phyloP scores from a whole-genome alignment of 2,888 invertebrate species.

The Lysandra bellargus region DNA sequence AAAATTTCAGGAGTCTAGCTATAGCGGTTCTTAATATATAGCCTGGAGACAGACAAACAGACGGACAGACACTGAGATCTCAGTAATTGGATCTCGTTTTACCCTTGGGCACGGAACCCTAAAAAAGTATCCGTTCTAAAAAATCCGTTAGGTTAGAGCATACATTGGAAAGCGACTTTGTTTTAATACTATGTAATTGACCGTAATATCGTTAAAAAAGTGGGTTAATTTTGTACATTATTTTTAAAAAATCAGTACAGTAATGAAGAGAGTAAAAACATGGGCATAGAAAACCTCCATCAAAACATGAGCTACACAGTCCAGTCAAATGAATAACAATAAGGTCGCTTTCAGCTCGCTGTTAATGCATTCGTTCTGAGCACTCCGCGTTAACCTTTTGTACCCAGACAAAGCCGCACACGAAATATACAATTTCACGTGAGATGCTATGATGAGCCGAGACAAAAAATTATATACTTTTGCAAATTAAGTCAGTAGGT shows the following conservation, averaged over 20 bases:
- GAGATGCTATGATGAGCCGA: background rate
- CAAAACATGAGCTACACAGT: slow-evolving; percentile 1
- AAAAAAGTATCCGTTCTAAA: too few species aligned
- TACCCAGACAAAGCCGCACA: slow-evolving; percentile 21
- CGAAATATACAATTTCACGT: background rate
- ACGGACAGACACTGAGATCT: too few species aligned
- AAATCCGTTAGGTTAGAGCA: too few species aligned
- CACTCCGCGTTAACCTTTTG: slow-evolving; percentile 24
- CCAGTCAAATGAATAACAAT: slow-evolving; percentile 27
- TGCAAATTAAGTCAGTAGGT: background rate
- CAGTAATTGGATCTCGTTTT: too few species aligned
- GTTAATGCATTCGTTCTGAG: slow-evolving; percentile 26
- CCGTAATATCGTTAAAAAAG: background rate
- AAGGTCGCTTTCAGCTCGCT: slow-evolving; percentile 9
- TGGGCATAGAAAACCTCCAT: background rate
- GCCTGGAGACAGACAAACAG: too few species aligned
- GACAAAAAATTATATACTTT: background rate
- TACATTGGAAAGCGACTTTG: too few species aligned
- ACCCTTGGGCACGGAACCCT: too few species aligned
- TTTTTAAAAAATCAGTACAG: background rate
- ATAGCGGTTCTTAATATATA: too few species aligned
- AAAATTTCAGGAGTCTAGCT: too few species aligned
- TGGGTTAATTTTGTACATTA: background rate
- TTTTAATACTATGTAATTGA: background rate
- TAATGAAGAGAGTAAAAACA: background rate